Evolutionary conservation across 92 coral and sea anemone species (phyloP), one percentile per base, ranked within the genome.

Genomic region (Phenganax subtilis): DNA sequence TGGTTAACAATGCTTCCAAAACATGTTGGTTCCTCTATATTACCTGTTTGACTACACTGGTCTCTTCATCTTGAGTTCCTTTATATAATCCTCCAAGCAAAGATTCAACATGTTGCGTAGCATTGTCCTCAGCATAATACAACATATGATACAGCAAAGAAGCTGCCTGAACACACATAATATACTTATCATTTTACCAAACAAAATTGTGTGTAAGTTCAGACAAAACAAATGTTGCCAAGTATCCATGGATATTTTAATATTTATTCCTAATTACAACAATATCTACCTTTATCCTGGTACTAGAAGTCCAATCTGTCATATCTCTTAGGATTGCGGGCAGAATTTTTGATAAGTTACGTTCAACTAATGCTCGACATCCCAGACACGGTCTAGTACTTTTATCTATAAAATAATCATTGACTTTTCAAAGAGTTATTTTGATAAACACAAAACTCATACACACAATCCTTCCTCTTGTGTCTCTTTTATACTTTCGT

Each of bases 251-350:
- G 12, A 73, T 20, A 8, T 0, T 17, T 20, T 55, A 2, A 57
- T 54, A 8, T 75, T 9, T 15, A 55, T 44, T 27, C 6, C n/a
- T 57, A 30, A 29, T 9, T 55, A 20, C 37, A 17, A 57, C 37
- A n/a, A 31, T 76, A 27, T 5, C 12, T 17, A 91, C 98, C 97
- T 94, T 94, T 14, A 90, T 86, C 85, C 98, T 94, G 47, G 98
- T 94, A 14, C 88, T 91, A 9, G 87, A 89, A 7, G 98, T 92
- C 98, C 98, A 94, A 64, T 94, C 98, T 9, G 90, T 77, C 97
- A 94, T 91, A 66, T 94, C 98, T 82, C 98, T 82, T 55, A 94
- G 78, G 11, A 96, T 96, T 47, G 98, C 98, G 0, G 98, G 98
- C 83, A 94, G 65, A 69, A 94, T 92, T 84, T 92, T 94, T 37